Evolutionary conservation across 2,113 vertebrate genomes (phyloP).

Genomic region (Butorides virescens): DNA sequence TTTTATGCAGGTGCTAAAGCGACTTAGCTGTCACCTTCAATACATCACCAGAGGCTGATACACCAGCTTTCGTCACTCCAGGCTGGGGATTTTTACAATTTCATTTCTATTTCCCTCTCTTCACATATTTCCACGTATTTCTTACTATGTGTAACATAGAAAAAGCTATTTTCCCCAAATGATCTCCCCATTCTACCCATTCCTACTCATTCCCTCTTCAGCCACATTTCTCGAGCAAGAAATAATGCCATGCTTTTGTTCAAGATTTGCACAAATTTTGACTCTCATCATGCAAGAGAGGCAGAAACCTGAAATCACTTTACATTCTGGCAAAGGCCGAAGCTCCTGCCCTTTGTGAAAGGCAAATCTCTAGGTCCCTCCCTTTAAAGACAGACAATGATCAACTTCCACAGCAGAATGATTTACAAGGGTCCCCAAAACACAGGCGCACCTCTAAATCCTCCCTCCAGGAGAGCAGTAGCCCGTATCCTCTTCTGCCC

Average conservation of each 20-base stretch:
- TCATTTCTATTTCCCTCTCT: slow-evolving; percentile 70
- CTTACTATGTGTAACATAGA: slow-evolving; percentile 64
- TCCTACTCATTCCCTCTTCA: neutral
- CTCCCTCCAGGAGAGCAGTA: slow-evolving; percentile 94
- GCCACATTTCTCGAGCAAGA: neutral
- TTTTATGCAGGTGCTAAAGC: slow-evolving; percentile 84
- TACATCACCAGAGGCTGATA: slow-evolving; percentile 78
- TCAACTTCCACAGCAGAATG: neutral
- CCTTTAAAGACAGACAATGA: neutral
- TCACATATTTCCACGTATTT: slow-evolving; percentile 60
- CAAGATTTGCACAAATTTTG: neutral
- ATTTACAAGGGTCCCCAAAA: neutral
- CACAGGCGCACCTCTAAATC: slow-evolving; percentile 88
- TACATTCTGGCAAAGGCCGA: neutral
- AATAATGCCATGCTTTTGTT: neutral
- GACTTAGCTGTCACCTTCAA: slow-evolving; percentile 82
- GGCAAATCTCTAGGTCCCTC: neutral
- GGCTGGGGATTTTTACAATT: slow-evolving; percentile 77
- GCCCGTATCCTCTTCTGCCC: slow-evolving; percentile 98
- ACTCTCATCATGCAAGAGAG: neutral
- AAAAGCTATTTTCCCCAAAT: slow-evolving; percentile 57
- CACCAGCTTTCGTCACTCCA: slow-evolving; percentile 76
- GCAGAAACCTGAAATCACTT: neutral
- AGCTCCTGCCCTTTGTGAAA: neutral
- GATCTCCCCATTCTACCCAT: neutral